Conservation (phyloP, 1,140 invertebrate genomes). For the Acromyrmex heyeri region DNA sequence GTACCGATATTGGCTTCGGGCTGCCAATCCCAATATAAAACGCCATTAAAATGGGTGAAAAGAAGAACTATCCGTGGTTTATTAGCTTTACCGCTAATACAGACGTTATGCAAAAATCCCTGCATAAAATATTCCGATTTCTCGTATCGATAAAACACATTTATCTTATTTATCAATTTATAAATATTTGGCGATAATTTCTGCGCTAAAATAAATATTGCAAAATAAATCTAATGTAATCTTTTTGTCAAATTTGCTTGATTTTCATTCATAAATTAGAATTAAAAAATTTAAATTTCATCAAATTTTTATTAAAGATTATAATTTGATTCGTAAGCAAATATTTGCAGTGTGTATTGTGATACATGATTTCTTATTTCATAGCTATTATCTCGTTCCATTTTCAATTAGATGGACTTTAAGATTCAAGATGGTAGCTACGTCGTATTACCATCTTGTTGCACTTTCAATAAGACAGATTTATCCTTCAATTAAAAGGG, state of each 20-base stretch:
- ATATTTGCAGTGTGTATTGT: background rate
- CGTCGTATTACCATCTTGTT: background rate
- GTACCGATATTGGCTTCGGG: constrained; percentile 56
- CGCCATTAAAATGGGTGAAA: constrained; percentile 66
- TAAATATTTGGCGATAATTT: background rate
- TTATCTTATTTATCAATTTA: background rate
- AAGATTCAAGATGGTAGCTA: background rate
- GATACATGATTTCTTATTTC: background rate
- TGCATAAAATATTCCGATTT: constrained; percentile 25
- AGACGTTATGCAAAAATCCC: constrained; percentile 41
- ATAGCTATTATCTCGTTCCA: background rate
- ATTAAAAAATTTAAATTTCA: background rate
- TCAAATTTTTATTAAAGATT: background rate
- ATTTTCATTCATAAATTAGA: background rate
- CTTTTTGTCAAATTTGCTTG: background rate
- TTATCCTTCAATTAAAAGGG: constrained; percentile 15
- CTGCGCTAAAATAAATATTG: background rate
- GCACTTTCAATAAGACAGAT: background rate
- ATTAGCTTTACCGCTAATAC: constrained; percentile 33
- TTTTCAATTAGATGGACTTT: background rate
- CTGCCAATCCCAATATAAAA: constrained; percentile 71
- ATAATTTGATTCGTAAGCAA: background rate
- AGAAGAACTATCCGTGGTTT: constrained; percentile 52
- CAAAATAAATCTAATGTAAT: constrained; percentile 1
- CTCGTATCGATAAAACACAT: constrained; percentile 3